A percentile compares a stretch with the other conserved stretches of the same genome.
phyloP scores from a whole-genome alignment of 2,113 vertebrate genomes.

The Apistogramma diplotaenia region DNA sequence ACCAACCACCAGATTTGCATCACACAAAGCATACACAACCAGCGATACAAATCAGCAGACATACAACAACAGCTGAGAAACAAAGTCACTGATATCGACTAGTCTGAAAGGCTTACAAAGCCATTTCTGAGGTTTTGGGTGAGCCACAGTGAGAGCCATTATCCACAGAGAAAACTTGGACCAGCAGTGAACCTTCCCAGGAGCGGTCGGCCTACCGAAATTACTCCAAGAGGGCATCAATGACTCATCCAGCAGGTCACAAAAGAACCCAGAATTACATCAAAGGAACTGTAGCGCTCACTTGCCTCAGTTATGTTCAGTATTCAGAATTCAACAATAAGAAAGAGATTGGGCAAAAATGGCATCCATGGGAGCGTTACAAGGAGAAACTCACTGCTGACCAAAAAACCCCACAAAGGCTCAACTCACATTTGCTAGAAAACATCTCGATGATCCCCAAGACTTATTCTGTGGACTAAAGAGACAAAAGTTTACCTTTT shows the following conservation, averaged over 20 bases:
- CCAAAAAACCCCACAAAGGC: background rate
- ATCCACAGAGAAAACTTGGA: background rate
- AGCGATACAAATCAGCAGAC: no score
- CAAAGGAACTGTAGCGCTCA: background rate
- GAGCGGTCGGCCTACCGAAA: background rate
- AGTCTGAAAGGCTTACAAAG: no score
- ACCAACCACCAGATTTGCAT: no score
- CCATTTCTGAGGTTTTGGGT: background rate
- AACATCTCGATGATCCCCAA: background rate
- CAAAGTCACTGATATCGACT: no score
- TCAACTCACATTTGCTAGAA: background rate
- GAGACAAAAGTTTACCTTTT: background rate
- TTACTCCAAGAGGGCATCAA: background rate
- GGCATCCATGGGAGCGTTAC: background rate
- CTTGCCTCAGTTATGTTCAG: background rate
- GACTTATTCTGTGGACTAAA: no score
- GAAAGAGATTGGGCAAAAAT: background rate
- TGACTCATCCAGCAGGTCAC: background rate
- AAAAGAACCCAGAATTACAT: background rate
- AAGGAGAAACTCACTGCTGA: background rate
- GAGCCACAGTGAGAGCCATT: background rate
- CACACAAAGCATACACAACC: no score
- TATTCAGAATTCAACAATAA: background rate
- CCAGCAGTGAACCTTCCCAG: background rate
- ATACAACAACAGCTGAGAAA: no score